A percentile compares a stretch with the other conserved stretches of the same genome.
Conservation (phyloP, 2,797 vertebrate species). For the Hapalemur alaotrensis region DNA sequence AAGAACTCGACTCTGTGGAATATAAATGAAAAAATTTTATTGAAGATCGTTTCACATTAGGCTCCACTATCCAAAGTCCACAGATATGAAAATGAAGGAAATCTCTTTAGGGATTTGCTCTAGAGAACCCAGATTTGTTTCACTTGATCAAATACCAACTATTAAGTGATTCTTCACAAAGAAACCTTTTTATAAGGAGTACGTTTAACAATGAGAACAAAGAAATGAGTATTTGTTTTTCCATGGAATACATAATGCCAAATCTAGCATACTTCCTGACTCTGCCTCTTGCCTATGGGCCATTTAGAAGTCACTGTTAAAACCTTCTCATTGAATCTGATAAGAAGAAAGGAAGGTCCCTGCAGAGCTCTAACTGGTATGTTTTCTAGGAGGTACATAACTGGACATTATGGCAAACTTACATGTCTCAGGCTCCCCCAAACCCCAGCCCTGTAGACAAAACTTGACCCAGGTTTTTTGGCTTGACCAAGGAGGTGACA, state of each 20-base stretch:
- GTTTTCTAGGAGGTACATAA: background rate
- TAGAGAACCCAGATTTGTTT: slow-evolving; percentile 22
- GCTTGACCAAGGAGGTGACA: background rate
- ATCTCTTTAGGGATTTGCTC: slow-evolving; percentile 17
- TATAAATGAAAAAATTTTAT: slow-evolving; percentile 10
- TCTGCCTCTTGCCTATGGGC: background rate
- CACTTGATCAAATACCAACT: slow-evolving; percentile 22
- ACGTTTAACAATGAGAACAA: slow-evolving; percentile 33
- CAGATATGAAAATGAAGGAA: slow-evolving; percentile 44
- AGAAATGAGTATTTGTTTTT: slow-evolving; percentile 44
- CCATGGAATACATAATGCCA: background rate
- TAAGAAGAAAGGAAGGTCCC: background rate
- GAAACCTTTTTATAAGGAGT: slow-evolving; percentile 18
- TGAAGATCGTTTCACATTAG: background rate
- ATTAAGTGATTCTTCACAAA: slow-evolving; percentile 39
- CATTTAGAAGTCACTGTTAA: background rate
- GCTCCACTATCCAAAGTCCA: background rate
- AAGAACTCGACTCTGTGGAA: background rate
- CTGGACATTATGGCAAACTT: background rate
- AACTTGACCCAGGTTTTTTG: background rate
- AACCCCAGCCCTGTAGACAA: background rate
- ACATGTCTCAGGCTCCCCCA: background rate
- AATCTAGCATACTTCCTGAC: background rate
- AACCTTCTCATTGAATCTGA: background rate
- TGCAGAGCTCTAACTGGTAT: background rate